Percentiles rank a stretch among this genome's conserved stretches.
These are phyloP conservation scores for Ganaspis sp. DNA, from an alignment of 1,140 invertebrate genomes.

Conservation along the genomic window DNA sequence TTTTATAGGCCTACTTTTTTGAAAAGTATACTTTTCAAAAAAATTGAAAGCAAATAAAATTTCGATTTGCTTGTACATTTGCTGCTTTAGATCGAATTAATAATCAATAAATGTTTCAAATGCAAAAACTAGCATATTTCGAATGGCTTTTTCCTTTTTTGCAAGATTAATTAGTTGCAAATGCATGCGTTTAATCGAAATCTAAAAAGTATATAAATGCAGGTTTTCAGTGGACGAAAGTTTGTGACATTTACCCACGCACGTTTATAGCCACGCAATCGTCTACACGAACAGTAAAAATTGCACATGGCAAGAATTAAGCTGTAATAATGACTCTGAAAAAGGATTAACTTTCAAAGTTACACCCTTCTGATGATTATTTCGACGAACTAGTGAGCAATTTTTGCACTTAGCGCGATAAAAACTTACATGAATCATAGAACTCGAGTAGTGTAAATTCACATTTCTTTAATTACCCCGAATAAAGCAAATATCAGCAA, in stretches of 20 bases:
- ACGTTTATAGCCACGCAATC: not conserved
- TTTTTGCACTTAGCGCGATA: not conserved
- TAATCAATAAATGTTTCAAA: no score
- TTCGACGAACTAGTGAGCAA: not conserved
- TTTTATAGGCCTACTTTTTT: no score
- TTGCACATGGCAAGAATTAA: not conserved
- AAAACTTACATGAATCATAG: constrained; percentile 5
- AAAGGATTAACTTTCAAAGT: not conserved
- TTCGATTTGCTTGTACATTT: no score
- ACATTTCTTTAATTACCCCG: not conserved
- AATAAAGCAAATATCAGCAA: not conserved
- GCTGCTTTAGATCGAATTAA: no score
- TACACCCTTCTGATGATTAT: not conserved
- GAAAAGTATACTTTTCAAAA: no score
- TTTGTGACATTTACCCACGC: constrained; percentile 15
- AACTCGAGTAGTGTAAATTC: not conserved
- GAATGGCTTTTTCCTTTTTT: not conserved
- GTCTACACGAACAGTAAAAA: not conserved
- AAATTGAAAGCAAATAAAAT: no score
- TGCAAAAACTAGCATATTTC: not conserved
- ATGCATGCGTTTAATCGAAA: constrained; percentile 5
- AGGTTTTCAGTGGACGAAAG: not conserved
- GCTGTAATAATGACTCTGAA: constrained; percentile 6
- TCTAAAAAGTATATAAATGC: constrained; percentile 5
- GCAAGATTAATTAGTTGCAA: not conserved